Percentiles rank a stretch among this genome's conserved stretches.
These are phyloP conservation scores for Popillia japonica DNA, from an alignment of 1,140 invertebrate genomes.

Conservation along the genomic window DNA sequence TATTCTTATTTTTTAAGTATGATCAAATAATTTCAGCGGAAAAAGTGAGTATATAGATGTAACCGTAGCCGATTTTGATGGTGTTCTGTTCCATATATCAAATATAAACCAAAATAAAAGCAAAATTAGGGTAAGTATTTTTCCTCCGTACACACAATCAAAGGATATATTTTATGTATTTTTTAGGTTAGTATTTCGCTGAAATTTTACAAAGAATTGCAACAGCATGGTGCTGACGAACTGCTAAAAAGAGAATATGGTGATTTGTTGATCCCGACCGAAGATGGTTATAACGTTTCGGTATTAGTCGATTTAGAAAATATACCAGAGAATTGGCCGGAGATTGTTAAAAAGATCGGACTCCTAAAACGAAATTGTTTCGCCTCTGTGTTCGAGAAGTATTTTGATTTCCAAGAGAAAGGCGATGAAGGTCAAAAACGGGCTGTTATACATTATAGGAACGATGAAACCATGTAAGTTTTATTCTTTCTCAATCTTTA, in stretches of 20 bases:
- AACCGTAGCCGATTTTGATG: constrained; percentile 97
- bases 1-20: background rate
- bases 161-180: background rate
- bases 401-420: constrained; percentile 97
- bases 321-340: constrained; percentile 89
- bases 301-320: constrained; percentile 93
- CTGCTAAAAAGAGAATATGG: constrained; percentile 93
- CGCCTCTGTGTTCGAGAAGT: constrained; percentile 99
- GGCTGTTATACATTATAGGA: constrained; percentile 98
- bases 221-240: constrained; percentile 98
- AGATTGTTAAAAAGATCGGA: constrained; percentile 90
- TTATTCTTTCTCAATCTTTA: background rate
- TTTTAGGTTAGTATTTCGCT: constrained; percentile 95
- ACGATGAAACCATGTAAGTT: constrained; percentile 98
- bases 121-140: constrained; percentile 88
- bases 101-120: constrained; percentile 96
- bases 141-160: background rate
- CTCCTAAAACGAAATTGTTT: constrained; percentile 98
- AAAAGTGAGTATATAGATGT: constrained; percentile 96
- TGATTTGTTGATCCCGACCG: constrained; percentile 78
- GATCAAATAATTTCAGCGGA: constrained; percentile 70
- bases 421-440: constrained; percentile 89
- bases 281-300: constrained; percentile 95
- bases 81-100: constrained; percentile 97
- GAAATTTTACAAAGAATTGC: constrained; percentile 98